Conservation (phyloP, 2,888 invertebrate genomes). For the Charanyca ferruginea region DNA sequence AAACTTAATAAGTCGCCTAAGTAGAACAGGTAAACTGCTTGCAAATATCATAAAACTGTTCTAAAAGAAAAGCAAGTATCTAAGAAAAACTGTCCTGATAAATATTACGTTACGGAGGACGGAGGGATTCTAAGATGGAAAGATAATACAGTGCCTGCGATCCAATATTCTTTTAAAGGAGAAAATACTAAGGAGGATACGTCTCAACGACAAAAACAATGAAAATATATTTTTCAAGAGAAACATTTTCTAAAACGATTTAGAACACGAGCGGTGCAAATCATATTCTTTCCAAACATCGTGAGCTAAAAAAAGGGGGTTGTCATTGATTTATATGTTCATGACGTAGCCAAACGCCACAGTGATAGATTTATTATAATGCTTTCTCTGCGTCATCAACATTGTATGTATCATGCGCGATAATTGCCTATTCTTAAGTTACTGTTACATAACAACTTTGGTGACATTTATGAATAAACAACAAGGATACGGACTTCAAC, state of each 20-base stretch:
- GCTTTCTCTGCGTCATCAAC: slow-evolving; percentile 20
- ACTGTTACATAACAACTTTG: slow-evolving; percentile 1
- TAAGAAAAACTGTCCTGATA: slow-evolving; percentile 32
- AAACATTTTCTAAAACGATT: slow-evolving; percentile 49
- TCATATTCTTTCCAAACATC: slow-evolving; percentile 51
- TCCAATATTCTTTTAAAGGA: slow-evolving; percentile 49
- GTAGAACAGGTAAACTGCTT: background rate
- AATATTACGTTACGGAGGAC: slow-evolving; percentile 38
- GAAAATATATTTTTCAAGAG: slow-evolving; percentile 37
- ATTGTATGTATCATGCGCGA: slow-evolving; percentile 11
- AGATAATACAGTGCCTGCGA: slow-evolving; percentile 50
- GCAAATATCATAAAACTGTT: background rate
- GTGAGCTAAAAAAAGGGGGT: slow-evolving; percentile 37
- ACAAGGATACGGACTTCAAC: background rate
- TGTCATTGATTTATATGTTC: slow-evolving; percentile 54
- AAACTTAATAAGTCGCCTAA: background rate
- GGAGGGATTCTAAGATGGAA: slow-evolving; percentile 41
- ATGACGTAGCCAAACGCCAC: slow-evolving; percentile 40
- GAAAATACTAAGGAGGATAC: slow-evolving; percentile 42
- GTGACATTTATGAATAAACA: background rate
- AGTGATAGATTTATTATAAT: slow-evolving; percentile 40
- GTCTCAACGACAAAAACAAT: slow-evolving; percentile 32
- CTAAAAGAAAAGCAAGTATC: slow-evolving; percentile 5
- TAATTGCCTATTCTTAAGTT: slow-evolving; percentile 33
- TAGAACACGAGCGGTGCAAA: slow-evolving; percentile 41